Conservation (phyloP, 2,888 invertebrate genomes). For the Saturnia pavonia region DNA sequence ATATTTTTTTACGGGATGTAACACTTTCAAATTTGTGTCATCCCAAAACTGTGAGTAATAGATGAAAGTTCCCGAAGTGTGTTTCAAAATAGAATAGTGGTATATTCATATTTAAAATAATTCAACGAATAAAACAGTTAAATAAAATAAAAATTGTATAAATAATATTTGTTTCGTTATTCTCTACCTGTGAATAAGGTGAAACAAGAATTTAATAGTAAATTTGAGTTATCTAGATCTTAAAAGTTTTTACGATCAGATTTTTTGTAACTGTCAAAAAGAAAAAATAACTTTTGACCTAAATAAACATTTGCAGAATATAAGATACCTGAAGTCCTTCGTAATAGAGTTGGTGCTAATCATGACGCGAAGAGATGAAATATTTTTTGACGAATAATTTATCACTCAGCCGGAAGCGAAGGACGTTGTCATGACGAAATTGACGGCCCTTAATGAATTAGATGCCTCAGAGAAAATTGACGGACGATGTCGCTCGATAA, state of each 20-base stretch:
- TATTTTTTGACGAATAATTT: constrained; percentile 11
- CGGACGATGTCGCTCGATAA: constrained; percentile 11
- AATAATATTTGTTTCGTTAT: background rate
- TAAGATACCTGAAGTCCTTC: background rate
- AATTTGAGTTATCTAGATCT: background rate
- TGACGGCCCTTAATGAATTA: constrained; percentile 10
- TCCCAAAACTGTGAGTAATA: no score
- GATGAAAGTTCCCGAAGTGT: no score
- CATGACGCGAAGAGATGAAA: background rate
- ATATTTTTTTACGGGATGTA: no score
- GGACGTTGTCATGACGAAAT: constrained; percentile 11
- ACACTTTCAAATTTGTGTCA: no score
- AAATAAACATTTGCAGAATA: constrained; percentile 11
- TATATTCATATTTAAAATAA: no score
- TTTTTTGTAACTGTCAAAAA: constrained; percentile 1
- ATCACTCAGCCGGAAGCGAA: constrained; percentile 13
- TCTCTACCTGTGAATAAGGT: background rate
- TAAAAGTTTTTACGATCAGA: background rate
- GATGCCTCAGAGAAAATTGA: constrained; percentile 6
- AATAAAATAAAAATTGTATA: no score
- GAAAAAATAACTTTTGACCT: background rate
- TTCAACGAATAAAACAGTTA: no score
- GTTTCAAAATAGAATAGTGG: no score
- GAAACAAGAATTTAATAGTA: background rate
- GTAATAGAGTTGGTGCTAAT: background rate